These are phyloP conservation scores for Chaunax sp. DNA, from an alignment of 2,797 vertebrate genomes.

Conservation along the genomic window DNA sequence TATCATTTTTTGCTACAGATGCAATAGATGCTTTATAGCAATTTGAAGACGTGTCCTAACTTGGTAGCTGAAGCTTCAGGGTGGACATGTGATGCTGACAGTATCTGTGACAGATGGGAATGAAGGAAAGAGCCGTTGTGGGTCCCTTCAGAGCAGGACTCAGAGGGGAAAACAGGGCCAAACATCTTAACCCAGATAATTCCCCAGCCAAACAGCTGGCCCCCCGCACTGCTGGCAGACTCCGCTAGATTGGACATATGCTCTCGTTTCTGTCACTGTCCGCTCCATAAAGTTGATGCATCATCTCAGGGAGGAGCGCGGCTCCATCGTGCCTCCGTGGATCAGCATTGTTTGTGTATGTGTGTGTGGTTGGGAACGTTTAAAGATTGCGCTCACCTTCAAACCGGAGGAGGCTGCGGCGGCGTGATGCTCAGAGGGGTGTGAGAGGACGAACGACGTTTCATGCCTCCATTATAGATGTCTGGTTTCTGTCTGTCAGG, in stretches of 20 bases:
- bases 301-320: constrained; percentile 14
- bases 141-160: constrained; percentile 41
- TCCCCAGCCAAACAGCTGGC: constrained; percentile 66
- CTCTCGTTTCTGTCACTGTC: constrained; percentile 53
- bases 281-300: constrained; percentile 44
- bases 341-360: constrained; percentile 1
- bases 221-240: constrained; percentile 52
- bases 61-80: constrained; percentile 13
- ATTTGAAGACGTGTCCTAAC: constrained; percentile 22
- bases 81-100: constrained; percentile 7
- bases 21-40: background rate
- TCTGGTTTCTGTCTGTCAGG: constrained; percentile 38
- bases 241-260: constrained; percentile 50
- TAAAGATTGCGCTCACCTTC: background rate
- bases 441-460: constrained; percentile 31
- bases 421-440: background rate
- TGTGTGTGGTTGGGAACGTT: background rate
- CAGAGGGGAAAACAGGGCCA: constrained; percentile 51
- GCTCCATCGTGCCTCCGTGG: too few species aligned
- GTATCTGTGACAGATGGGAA: constrained; percentile 34
- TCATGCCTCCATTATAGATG: constrained; percentile 16
- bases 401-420: too few species aligned
- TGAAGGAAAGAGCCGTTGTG: constrained; percentile 48
- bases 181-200: constrained; percentile 71
- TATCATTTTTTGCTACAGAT: too few species aligned